Evolutionary conservation across 2,113 vertebrate genomes (phyloP), one percentile per base, ranked within the genome.

Genomic region (Oryzias melastigma): DNA sequence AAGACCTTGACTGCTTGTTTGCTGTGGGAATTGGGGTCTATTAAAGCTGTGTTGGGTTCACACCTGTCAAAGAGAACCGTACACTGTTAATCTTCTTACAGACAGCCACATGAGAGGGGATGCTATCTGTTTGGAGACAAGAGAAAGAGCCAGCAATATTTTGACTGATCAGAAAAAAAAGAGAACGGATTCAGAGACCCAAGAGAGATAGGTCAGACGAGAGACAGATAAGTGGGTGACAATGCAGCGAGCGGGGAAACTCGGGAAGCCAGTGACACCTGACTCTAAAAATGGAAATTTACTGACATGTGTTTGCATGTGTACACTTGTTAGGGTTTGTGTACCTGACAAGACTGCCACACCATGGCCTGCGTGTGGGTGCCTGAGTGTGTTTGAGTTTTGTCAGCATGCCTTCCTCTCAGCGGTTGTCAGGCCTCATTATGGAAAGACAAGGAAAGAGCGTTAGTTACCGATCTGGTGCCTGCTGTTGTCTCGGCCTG

Each of bases 11-110:
- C 50, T 64, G 1, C 48, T 58, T 58, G 22, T 5, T 14, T 46
- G 46, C 59, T 42, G 72, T 56, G 41, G 49, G 48, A 60, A 74
- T 64, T 55, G 42, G 24, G 65, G 62, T 60, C 56, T 51, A 76
- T 76, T 71, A 73, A 73, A 80, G 69, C 51, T 22, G 42, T 16
- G 40, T 67, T 52, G 25, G 56, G 55, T 75, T 83, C 80, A 68
- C 67, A 75, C 52, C 71, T 77, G 65, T 66, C 62, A 35, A 54
- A 19, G 45, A 64, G 45, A 55, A 75, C 57, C 79, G 68, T 52
- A 76, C 65, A 65, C 63, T 56, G 62, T 62, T 83, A 80, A 77
- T 84, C 68, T 70, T 29, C 66, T 84, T 69, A 71, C 43, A 81
- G 77, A 64, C 55, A 56, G 3, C 60, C 15, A 27, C 18, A 43